These are phyloP conservation scores for Saturnia pavonia DNA, from an alignment of 2,888 invertebrate species.

Conservation along the genomic window DNA sequence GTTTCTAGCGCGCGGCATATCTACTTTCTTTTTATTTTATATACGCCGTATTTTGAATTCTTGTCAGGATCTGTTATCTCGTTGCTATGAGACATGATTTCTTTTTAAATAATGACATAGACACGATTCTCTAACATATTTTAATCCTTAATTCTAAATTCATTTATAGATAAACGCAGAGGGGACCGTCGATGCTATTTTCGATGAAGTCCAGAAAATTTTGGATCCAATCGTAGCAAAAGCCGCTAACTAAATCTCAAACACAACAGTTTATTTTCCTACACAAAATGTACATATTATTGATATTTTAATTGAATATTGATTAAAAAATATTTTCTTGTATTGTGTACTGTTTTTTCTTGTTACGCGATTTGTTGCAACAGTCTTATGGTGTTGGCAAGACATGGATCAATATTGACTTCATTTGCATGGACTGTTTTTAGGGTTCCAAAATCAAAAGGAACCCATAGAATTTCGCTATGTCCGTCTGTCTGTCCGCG, in stretches of 20 bases:
- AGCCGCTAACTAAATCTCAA: constrained; percentile 19
- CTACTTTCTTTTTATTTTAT: no score
- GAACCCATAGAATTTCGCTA: no score
- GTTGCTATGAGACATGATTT: no score
- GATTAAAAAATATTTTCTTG: constrained; percentile 22
- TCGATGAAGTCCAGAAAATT: constrained; percentile 84
- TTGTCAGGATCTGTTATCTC: no score
- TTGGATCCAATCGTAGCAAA: constrained; percentile 79
- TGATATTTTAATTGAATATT: constrained; percentile 31
- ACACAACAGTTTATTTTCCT: constrained; percentile 23
- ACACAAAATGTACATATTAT: constrained; percentile 37
- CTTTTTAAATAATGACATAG: no score
- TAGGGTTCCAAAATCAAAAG: no score
- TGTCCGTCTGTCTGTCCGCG: no score
- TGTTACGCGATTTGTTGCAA: background rate
- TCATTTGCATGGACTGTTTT: no score
- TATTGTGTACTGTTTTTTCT: background rate
- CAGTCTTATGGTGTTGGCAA: background rate
- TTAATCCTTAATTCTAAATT: background rate
- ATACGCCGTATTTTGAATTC: no score
- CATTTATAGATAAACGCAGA: constrained; percentile 90
- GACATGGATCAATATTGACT: background rate
- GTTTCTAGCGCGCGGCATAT: no score
- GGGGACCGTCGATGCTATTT: constrained; percentile 88
- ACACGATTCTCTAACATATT: no score